Conservation (phyloP, 2,888 invertebrate genomes). For the Spatulosminthurus flaviceps region DNA sequence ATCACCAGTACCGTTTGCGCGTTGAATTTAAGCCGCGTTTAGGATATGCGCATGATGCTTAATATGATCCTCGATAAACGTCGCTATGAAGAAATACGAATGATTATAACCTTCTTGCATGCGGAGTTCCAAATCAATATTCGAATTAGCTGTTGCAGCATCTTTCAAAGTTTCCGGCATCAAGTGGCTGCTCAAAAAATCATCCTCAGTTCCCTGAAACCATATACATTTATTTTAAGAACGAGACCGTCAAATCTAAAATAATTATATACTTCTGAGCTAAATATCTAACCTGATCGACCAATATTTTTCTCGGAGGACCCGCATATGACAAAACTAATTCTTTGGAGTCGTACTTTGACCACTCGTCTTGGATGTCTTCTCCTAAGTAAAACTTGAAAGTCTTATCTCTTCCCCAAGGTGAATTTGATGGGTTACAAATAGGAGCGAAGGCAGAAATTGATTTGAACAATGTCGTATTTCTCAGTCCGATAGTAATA, state of each 20-base stretch:
- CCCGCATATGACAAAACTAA: slow-evolving; percentile 84
- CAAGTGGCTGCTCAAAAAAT: slow-evolving; percentile 81
- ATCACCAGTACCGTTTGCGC: background rate
- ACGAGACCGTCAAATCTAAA: background rate
- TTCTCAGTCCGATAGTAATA: slow-evolving; percentile 85
- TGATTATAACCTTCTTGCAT: slow-evolving; percentile 88
- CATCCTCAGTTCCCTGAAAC: slow-evolving; percentile 80
- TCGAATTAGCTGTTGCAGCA: slow-evolving; percentile 66
- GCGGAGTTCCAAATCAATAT: slow-evolving; percentile 52
- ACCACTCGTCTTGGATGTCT: slow-evolving; percentile 71
- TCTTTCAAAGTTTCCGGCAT: slow-evolving; percentile 83
- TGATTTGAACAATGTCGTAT: slow-evolving; percentile 73
- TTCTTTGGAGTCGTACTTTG: slow-evolving; percentile 87
- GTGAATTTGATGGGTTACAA: slow-evolving; percentile 82
- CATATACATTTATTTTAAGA: background rate
- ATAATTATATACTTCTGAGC: too few species aligned
- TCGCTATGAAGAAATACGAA: slow-evolving; percentile 90
- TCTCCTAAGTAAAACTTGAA: slow-evolving; percentile 81
- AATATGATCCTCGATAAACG: slow-evolving; percentile 92
- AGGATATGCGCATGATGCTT: slow-evolving; percentile 77
- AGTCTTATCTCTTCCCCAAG: slow-evolving; percentile 86
- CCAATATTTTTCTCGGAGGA: slow-evolving; percentile 80
- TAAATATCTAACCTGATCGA: slow-evolving; percentile 81
- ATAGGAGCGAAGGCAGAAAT: slow-evolving; percentile 97
- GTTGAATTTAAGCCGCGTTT: background rate